A percentile compares a stretch with the other conserved stretches of the same genome.
phyloP scores from a whole-genome alignment of 2,888 invertebrate genomes.

The Watsonalla binaria region DNA sequence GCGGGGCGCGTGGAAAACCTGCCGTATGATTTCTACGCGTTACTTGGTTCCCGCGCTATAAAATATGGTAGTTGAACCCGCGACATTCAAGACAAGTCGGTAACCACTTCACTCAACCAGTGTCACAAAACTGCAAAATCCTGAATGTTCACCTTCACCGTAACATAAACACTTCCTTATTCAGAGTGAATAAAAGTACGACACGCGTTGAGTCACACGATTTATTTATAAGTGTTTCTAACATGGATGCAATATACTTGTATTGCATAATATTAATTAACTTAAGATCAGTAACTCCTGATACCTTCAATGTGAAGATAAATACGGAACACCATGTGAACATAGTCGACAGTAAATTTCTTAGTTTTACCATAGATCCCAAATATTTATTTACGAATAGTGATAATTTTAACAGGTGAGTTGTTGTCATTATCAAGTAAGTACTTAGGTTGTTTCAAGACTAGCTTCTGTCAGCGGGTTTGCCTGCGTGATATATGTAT shows the following conservation, averaged over 20 bases:
- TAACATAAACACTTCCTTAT: constrained; percentile 26
- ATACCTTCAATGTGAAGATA: constrained; percentile 78
- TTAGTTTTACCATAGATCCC: constrained; percentile 86
- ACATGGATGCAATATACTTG: constrained; percentile 10
- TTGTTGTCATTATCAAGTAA: constrained; percentile 16
- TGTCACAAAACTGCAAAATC: constrained; percentile 1
- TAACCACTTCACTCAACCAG: too few relatives aligned
- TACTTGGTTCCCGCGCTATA: too few relatives aligned
- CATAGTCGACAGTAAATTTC: constrained; percentile 82
- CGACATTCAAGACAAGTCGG: too few relatives aligned
- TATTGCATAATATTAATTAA: constrained; percentile 13
- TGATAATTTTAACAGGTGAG: constrained; percentile 52
- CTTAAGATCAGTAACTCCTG: constrained; percentile 25
- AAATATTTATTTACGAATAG: constrained; percentile 73
- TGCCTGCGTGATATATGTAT: too few relatives aligned
- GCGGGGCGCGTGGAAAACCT: too few relatives aligned
- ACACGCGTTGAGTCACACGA: not conserved
- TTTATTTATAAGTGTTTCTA: not conserved
- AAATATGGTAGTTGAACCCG: too few relatives aligned
- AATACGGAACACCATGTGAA: constrained; percentile 81
- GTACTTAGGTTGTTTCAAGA: not conserved
- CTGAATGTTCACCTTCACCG: constrained; percentile 13
- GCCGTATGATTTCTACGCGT: too few relatives aligned
- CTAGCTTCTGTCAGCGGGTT: not conserved
- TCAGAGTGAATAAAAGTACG: constrained; percentile 27